Conservation (phyloP, 2,888 invertebrate species). For the Andrena bicolor region DNA sequence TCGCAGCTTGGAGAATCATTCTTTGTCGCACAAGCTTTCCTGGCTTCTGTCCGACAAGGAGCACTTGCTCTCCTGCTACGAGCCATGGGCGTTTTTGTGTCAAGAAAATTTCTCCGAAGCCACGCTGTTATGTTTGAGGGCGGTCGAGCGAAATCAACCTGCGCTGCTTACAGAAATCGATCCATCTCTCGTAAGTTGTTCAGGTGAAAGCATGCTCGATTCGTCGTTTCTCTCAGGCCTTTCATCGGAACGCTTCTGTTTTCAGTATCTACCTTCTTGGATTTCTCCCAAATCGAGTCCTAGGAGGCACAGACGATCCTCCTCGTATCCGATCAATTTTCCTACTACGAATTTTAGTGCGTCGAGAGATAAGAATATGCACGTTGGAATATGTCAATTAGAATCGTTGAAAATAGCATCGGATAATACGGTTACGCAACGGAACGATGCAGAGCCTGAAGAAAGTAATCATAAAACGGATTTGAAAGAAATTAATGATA, state of each 20-base stretch:
- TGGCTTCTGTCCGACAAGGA: conserved; percentile 88
- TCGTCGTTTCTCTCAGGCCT: background rate
- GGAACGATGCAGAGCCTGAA: conserved; percentile 20
- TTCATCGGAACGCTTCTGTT: conserved; percentile 40
- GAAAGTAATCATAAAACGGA: conserved; percentile 24
- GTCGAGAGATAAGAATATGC: conserved; percentile 42
- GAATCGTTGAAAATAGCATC: conserved; percentile 51
- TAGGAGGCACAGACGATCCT: conserved; percentile 81
- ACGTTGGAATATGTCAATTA: conserved; percentile 50
- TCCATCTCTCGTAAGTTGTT: conserved; percentile 85
- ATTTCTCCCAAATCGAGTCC: conserved; percentile 78
- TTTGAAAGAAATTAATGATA: conserved; percentile 46
- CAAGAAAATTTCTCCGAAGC: conserved; percentile 88
- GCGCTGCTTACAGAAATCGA: conserved; percentile 88
- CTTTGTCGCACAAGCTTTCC: conserved; percentile 87
- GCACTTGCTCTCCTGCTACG: conserved; percentile 87
- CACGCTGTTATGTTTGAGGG: conserved; percentile 88
- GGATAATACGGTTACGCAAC: conserved; percentile 17
- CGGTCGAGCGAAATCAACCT: conserved; percentile 88
- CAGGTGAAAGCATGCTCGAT: background rate
- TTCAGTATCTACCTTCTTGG: conserved; percentile 80
- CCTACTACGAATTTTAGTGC: conserved; percentile 58
- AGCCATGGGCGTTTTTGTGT: conserved; percentile 87
- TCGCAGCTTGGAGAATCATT: conserved; percentile 86
- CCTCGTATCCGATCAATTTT: conserved; percentile 82